Percentiles rank a stretch among this genome's conserved stretches.
phyloP scores from a whole-genome alignment of 2,888 invertebrate genomes.

The Tricholauxania praeusta region DNA sequence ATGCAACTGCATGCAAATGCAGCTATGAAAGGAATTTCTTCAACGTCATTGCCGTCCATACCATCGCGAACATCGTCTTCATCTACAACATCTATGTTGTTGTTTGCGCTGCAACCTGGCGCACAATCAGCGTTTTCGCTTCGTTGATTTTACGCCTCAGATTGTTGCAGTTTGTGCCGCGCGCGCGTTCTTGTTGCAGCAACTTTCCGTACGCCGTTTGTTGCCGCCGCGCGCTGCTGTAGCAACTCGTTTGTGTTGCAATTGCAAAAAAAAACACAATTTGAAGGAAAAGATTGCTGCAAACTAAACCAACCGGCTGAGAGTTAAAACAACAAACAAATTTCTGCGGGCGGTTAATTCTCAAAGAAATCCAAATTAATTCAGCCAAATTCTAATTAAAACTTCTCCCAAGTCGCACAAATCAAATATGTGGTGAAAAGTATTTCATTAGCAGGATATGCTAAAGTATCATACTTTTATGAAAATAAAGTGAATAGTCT shows the following conservation, averaged over 20 bases:
- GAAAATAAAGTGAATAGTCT: too few species aligned
- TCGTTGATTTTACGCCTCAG: slow-evolving; percentile 39
- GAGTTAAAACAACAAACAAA: not conserved
- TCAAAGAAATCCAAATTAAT: too few species aligned
- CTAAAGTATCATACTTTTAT: too few species aligned
- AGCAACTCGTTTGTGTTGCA: slow-evolving; percentile 1
- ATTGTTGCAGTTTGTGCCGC: slow-evolving; percentile 17
- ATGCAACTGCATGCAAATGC: slow-evolving; percentile 21
- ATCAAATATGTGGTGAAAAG: too few species aligned
- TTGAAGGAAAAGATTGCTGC: slow-evolving; percentile 7
- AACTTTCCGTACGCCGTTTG: not conserved
- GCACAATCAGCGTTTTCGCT: slow-evolving; percentile 41
- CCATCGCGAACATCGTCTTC: slow-evolving; percentile 16
- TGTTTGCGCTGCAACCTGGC: not conserved
- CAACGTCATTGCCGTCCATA: slow-evolving; percentile 24
- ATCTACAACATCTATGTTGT: not conserved
- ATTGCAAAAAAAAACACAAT: not conserved
- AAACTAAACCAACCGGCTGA: slow-evolving; percentile 11
- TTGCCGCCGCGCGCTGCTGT: not conserved
- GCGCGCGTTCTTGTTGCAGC: not conserved
- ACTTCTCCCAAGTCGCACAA: too few species aligned
- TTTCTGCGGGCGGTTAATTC: too few species aligned
- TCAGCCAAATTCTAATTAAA: too few species aligned
- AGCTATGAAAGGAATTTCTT: slow-evolving; percentile 35
- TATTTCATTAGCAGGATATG: too few species aligned